phyloP scores from a whole-genome alignment of 1,140 invertebrate genomes.

The Eciton burchellii region DNA sequence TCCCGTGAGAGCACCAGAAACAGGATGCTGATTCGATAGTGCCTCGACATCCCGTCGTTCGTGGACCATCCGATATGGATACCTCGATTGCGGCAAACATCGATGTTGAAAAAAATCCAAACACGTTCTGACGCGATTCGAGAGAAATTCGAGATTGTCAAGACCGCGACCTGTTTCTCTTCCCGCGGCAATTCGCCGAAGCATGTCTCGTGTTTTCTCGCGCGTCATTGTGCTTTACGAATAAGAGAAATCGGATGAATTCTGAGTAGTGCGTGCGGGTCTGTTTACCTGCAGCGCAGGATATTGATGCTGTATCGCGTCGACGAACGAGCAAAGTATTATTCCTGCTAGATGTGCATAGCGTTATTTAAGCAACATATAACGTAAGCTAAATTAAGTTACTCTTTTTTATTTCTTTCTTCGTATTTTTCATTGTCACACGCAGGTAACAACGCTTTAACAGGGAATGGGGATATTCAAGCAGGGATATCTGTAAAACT shows the following conservation, averaged over 20 bases:
- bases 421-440: background rate
- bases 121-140: background rate
- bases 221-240: conserved; percentile 13
- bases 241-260: conserved; percentile 33
- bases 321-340: conserved; percentile 9
- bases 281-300: background rate
- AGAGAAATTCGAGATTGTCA: background rate
- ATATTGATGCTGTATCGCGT: background rate
- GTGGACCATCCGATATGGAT: conserved; percentile 10
- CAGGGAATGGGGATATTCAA: no score
- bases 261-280: background rate
- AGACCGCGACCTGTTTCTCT: background rate
- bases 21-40: conserved; percentile 24
- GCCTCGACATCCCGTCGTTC: background rate
- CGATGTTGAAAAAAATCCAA: background rate
- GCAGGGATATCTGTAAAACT: background rate
- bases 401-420: background rate
- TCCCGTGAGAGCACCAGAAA: background rate
- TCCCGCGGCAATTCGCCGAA: background rate
- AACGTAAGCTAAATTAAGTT: background rate
- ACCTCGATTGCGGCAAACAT: no score
- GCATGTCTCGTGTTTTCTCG: conserved; percentile 5
- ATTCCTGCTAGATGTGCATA: conserved; percentile 2
- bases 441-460: background rate
- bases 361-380: no score